Percentiles rank a stretch among this genome's conserved stretches.
phyloP scores from a whole-genome alignment of 2,797 vertebrate genomes.

The Propithecus perrieri region DNA sequence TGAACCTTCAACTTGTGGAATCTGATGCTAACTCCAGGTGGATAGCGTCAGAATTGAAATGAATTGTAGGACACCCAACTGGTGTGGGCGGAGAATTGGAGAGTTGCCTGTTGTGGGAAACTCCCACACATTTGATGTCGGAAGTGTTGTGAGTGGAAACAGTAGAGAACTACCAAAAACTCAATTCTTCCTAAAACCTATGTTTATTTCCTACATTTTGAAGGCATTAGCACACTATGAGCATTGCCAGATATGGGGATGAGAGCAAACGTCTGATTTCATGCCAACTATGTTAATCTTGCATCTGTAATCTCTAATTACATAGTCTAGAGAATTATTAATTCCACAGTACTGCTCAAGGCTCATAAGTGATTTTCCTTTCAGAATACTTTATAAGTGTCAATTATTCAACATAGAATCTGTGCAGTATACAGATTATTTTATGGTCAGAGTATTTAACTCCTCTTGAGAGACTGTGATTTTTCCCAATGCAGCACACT shows the following conservation, averaged over 20 bases:
- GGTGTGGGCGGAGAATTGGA: background rate
- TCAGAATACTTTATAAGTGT: conserved; percentile 15
- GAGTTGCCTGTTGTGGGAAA: background rate
- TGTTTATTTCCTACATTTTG: background rate
- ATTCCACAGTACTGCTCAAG: background rate
- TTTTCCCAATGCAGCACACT: background rate
- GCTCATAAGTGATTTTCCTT: background rate
- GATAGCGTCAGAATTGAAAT: background rate
- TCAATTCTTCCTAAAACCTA: too few relatives aligned
- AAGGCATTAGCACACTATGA: background rate
- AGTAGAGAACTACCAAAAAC: background rate
- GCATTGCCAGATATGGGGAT: background rate
- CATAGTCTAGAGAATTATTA: background rate
- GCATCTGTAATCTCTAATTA: background rate
- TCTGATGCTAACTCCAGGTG: background rate
- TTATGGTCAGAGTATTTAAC: background rate
- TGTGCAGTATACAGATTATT: background rate
- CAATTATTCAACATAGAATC: background rate
- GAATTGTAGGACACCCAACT: background rate
- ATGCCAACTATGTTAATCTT: background rate
- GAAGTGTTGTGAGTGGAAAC: background rate
- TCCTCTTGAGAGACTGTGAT: background rate
- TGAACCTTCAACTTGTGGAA: too few relatives aligned
- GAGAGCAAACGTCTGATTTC: background rate
- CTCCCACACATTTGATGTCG: background rate